Percentiles rank a stretch among this genome's conserved stretches.
These are phyloP conservation scores for Gymnocheta viridis DNA, from an alignment of 2,888 invertebrate genomes.

Conservation along the genomic window DNA sequence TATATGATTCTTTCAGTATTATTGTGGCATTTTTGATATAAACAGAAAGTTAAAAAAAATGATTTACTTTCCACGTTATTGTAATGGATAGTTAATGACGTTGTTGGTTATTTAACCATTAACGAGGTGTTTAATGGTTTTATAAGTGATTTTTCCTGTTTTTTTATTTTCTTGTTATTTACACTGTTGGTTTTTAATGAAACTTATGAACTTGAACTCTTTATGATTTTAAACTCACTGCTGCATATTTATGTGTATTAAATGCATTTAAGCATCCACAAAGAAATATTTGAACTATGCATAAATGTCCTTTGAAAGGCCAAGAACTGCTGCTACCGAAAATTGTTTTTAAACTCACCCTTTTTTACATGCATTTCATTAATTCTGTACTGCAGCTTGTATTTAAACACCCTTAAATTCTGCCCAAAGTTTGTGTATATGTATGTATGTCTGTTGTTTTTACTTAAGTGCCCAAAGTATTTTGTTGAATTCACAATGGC, in stretches of 20 bases:
- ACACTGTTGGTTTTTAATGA: background rate
- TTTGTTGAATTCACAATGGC: conserved; percentile 44
- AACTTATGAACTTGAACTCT: conserved; percentile 38
- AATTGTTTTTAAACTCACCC: background rate
- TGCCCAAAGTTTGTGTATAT: background rate
- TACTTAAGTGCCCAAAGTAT: conserved; percentile 23
- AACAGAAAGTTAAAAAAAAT: background rate
- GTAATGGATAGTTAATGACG: conserved; percentile 14
- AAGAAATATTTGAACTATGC: background rate
- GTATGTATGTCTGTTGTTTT: conserved; percentile 12
- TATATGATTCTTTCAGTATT: background rate
- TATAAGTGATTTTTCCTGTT: conserved; percentile 48
- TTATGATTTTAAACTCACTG: background rate
- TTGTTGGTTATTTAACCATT: conserved; percentile 52
- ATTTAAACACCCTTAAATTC: conserved; percentile 14
- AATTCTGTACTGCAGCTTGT: background rate
- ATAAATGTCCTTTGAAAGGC: background rate
- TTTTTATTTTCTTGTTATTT: background rate
- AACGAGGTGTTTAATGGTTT: conserved; percentile 66
- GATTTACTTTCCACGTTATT: conserved; percentile 25
- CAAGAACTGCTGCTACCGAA: background rate
- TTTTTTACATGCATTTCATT: background rate
- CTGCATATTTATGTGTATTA: background rate
- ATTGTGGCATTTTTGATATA: conserved; percentile 8
- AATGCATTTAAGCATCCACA: background rate